Evolutionary conservation across 2,113 vertebrate species (phyloP), one percentile per base, ranked within the genome.

Genomic region (Cebus imitator): DNA sequence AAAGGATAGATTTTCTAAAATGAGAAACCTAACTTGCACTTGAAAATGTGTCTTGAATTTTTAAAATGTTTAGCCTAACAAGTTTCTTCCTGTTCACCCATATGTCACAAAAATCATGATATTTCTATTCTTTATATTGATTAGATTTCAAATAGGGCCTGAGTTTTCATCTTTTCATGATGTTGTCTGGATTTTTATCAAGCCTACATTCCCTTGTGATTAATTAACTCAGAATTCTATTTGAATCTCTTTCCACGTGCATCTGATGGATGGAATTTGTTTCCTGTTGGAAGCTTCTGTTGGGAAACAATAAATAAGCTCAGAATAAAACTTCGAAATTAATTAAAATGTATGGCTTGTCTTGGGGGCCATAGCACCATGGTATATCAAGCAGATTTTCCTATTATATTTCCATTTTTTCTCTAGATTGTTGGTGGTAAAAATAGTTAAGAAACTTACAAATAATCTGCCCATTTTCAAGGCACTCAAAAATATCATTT

Each of bases 201-300:
- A 87, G 64, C 2, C 66, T 90, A 30, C 87, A 81, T 92, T 95
- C 75, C 57, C 32, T 85, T 43, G 70, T 96, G 97, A 92, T 97
- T 94, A 95, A 96, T 96, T 96, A 97, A 30, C 55, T 95, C 35
- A 87, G 87, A 96, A 90, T 94, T 91, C 68, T 93, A 52, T 90
- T 91, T 97, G 61, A 81, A 55, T 91, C 8, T 95, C 68, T 97
- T 84, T 97, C 64, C 35, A 85, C 4, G 10, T 95, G 43, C 9
- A 79, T 66, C 45, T 92, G n/a, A 95, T 12, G 3, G 78, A 70
- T 73, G 10, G 75, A 80, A 79, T 91, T 83, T 66, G 58, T 78
- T 97, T 95, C 57, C 16, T 80, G 8, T 50, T 94, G 87, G 48
- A 95, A 84, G 40, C 7, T 87, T 75, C 87, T 97, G 20, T 64